These are phyloP conservation scores for Lobophora halterata DNA, from an alignment of 2,888 invertebrate species.

Conservation along the genomic window DNA sequence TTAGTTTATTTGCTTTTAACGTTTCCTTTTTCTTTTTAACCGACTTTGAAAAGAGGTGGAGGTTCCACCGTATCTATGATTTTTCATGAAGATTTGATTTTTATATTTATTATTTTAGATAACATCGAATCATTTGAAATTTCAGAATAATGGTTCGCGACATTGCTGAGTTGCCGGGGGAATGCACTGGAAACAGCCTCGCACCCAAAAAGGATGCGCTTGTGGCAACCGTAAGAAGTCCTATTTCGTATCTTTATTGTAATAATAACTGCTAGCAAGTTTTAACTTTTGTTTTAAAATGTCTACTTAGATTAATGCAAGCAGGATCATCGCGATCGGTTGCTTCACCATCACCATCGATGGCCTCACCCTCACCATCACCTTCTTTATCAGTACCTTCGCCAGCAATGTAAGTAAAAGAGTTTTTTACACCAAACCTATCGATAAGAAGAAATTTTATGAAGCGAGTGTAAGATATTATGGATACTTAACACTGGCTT, in stretches of 20 bases:
- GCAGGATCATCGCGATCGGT: constrained; percentile 5
- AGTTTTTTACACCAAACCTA: constrained; percentile 7
- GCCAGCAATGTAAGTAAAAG: constrained; percentile 10
- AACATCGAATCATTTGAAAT: constrained; percentile 5
- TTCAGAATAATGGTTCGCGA: not conserved
- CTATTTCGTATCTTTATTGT: constrained; percentile 5
- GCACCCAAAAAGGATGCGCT: constrained; percentile 11
- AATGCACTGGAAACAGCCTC: constrained; percentile 4
- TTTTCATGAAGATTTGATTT: constrained; percentile 4
- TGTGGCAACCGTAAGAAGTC: constrained; percentile 6
- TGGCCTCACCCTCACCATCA: constrained; percentile 6
- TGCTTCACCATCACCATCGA: constrained; percentile 2
- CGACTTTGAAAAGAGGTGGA: constrained; percentile 9
- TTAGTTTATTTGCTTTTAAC: constrained; percentile 9
- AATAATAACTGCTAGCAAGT: constrained; percentile 7
- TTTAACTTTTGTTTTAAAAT: constrained; percentile 12
- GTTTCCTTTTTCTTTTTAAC: constrained; percentile 8
- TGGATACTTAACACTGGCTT: constrained; percentile 12
- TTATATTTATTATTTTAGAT: constrained; percentile 10
- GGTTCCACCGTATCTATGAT: constrained; percentile 4
- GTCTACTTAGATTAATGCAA: constrained; percentile 8
- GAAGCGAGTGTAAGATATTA: constrained; percentile 6
- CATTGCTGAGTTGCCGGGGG: constrained; percentile 4
- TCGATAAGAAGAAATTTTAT: constrained; percentile 5
- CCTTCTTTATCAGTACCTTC: constrained; percentile 3